Evolutionary conservation across 2,888 invertebrate genomes (phyloP).

Genomic region (Campaea margaritaria): DNA sequence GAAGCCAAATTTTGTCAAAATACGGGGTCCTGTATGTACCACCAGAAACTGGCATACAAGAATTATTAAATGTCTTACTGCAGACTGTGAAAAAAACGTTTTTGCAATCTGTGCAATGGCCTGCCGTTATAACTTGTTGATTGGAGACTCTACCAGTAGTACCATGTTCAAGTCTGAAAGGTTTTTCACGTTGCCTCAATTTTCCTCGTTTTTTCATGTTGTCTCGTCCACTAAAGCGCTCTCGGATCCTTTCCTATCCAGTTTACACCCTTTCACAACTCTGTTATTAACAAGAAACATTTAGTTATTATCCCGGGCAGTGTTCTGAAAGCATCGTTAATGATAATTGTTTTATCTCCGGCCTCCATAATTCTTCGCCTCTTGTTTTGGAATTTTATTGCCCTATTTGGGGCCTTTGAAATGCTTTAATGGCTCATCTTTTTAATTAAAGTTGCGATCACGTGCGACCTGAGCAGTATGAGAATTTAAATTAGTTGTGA

Average conservation of each 20-base stretch:
- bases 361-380: slow-evolving; percentile 13
- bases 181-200: too few species aligned
- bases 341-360: slow-evolving; percentile 20
- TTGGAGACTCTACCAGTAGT: too few species aligned
- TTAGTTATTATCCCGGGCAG: slow-evolving; percentile 2
- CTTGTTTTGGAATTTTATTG: slow-evolving; percentile 14
- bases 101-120: too few species aligned
- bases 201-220: too few species aligned
- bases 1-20: too few species aligned
- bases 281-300: slow-evolving; percentile 3
- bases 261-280: not conserved
- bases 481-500: slow-evolving; percentile 3
- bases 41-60: too few species aligned
- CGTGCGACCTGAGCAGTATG: slow-evolving; percentile 8
- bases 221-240: too few species aligned
- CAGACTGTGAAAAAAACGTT: too few species aligned
- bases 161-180: too few species aligned
- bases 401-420: slow-evolving; percentile 10
- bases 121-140: too few species aligned
- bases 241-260: not conserved
- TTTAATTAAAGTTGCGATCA: slow-evolving; percentile 13
- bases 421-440: slow-evolving; percentile 19
- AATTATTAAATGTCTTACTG: too few species aligned
- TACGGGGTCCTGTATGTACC: too few species aligned
- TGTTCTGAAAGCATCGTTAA: slow-evolving; percentile 3